phyloP scores from a whole-genome alignment of 2,797 vertebrate genomes.

The Sebastes minor region DNA sequence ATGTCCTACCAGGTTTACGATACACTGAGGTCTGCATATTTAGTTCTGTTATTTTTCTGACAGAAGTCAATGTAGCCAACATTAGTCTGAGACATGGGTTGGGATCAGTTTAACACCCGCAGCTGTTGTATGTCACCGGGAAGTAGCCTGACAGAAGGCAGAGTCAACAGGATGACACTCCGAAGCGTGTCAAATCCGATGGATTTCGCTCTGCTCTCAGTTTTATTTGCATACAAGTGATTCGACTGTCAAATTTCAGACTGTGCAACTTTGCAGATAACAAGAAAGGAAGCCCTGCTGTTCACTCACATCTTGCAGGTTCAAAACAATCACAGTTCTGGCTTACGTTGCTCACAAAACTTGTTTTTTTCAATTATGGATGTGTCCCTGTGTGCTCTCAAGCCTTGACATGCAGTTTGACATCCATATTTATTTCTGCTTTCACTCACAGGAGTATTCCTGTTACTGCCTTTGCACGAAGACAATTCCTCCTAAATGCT shows the following conservation, averaged over 20 bases:
- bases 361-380: not conserved
- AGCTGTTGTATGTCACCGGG: slow-evolving; percentile 2
- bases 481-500: not conserved
- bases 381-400: not conserved
- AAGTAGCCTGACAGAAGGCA: slow-evolving; percentile 35
- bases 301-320: slow-evolving; percentile 32
- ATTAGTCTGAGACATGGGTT: slow-evolving; percentile 1
- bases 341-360: slow-evolving; percentile 6
- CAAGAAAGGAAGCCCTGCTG: slow-evolving; percentile 26
- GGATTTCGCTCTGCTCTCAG: slow-evolving; percentile 31
- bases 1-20: not conserved
- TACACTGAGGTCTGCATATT: not conserved
- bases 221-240: slow-evolving; percentile 50
- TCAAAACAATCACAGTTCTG: slow-evolving; percentile 31
- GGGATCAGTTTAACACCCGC: slow-evolving; percentile 16
- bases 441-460: not conserved
- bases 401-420: not conserved
- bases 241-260: slow-evolving; percentile 42
- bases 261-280: slow-evolving; percentile 38
- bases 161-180: slow-evolving; percentile 42
- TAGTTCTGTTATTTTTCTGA: not conserved
- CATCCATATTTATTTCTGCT: slow-evolving; percentile 19
- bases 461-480: not conserved
- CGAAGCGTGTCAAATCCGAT: slow-evolving; percentile 48
- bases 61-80: not conserved